These are phyloP conservation scores for Dyspetes luteomarginatus DNA, from an alignment of 2,888 invertebrate genomes.

Conservation along the genomic window DNA sequence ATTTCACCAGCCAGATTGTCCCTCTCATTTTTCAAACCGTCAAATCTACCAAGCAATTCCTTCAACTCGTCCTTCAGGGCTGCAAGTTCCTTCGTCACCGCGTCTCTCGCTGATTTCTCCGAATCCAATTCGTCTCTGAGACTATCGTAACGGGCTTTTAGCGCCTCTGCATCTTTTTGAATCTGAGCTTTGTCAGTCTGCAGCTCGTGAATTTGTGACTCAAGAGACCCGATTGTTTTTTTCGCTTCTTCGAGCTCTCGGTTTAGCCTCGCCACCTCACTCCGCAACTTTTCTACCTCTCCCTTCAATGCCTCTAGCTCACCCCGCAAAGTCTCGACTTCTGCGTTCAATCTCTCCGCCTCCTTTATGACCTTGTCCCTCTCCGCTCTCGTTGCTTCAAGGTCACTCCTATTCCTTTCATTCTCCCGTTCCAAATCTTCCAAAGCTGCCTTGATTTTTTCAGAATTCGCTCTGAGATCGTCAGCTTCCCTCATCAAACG, in stretches of 20 bases:
- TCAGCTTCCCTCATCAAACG: conserved; percentile 29
- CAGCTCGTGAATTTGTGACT: conserved; percentile 50
- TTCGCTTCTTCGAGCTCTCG: conserved; percentile 44
- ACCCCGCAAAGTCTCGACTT: conserved; percentile 17
- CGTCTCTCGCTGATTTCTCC: conserved; percentile 62
- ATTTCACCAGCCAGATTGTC: conserved; percentile 44
- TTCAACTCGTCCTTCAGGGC: conserved; percentile 71
- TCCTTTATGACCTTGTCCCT: conserved; percentile 37
- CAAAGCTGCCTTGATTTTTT: conserved; percentile 21
- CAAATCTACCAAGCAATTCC: conserved; percentile 66
- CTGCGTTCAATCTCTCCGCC: conserved; percentile 20
- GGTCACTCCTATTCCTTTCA: conserved; percentile 34
- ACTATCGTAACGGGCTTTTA: conserved; percentile 41
- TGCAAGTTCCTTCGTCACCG: conserved; percentile 65
- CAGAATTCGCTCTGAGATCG: neutral
- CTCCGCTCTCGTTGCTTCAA: conserved; percentile 39
- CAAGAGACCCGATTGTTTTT: conserved; percentile 49
- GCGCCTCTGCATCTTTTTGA: conserved; percentile 54
- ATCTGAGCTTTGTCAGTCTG: conserved; percentile 55
- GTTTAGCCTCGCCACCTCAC: conserved; percentile 33
- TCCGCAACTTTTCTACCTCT: neutral
- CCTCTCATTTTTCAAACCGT: conserved; percentile 62
- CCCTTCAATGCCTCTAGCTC: conserved; percentile 35
- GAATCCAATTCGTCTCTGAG: conserved; percentile 50
- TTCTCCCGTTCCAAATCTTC: conserved; percentile 44